Conservation (phyloP, 2,888 invertebrate species). For the Steromphala cineraria region DNA sequence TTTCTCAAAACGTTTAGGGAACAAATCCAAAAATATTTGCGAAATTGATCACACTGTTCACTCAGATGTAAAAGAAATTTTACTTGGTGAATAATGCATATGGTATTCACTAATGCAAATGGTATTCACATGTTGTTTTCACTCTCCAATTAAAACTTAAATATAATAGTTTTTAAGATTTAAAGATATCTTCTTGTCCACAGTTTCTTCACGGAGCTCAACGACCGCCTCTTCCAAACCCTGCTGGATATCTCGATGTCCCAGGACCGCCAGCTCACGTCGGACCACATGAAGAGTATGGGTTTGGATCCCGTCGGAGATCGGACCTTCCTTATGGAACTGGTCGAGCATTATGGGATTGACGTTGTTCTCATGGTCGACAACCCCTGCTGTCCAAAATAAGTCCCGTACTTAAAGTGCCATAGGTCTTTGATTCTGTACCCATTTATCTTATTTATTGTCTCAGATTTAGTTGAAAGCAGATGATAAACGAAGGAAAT, state of each 20-base stretch:
- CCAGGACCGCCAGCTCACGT: constrained; percentile 73
- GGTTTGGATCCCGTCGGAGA: constrained; percentile 75
- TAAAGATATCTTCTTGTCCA: constrained; percentile 32
- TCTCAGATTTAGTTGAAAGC: too few relatives aligned
- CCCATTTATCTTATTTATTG: too few relatives aligned
- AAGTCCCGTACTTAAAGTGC: not conserved
- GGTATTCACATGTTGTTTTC: too few relatives aligned
- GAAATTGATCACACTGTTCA: too few relatives aligned
- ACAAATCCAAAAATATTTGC: too few relatives aligned
- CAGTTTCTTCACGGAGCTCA: constrained; percentile 75
- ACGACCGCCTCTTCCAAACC: constrained; percentile 73
- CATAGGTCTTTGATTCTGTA: not conserved
- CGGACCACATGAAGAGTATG: constrained; percentile 74
- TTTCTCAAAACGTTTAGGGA: too few relatives aligned
- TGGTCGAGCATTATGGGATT: constrained; percentile 75
- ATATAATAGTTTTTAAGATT: too few relatives aligned
- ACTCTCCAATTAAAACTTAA: too few relatives aligned
- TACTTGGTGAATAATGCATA: too few relatives aligned
- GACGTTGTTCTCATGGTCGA: constrained; percentile 75
- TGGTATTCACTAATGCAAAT: too few relatives aligned
- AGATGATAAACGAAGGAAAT: not conserved
- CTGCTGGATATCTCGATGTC: constrained; percentile 73
- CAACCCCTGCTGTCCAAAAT: constrained; percentile 75
- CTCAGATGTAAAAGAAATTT: too few relatives aligned
- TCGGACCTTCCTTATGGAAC: constrained; percentile 74